Evolutionary conservation across 2,797 vertebrate genomes (phyloP).

Genomic region (Aldrovandia affinis): DNA sequence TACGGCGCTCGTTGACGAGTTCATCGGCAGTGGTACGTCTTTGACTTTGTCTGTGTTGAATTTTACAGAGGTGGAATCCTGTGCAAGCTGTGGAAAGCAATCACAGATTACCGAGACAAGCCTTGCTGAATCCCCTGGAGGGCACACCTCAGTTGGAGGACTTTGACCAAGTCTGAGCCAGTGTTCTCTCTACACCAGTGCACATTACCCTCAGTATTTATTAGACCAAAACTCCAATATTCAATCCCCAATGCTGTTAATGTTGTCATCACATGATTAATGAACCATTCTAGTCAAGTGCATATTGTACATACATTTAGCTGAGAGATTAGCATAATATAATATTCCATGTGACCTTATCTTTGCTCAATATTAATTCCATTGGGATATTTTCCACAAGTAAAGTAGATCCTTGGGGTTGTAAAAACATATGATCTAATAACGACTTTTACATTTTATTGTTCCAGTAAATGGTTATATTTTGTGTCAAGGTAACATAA

Average conservation of each 20-base stretch:
- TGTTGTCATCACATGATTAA: neutral
- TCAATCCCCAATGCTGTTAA: slow-evolving; percentile 5
- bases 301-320: slow-evolving; percentile 17
- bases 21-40: slow-evolving; percentile 22
- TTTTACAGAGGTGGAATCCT: slow-evolving; percentile 88
- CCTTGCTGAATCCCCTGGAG: slow-evolving; percentile 68
- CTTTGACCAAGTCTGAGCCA: slow-evolving; percentile 38
- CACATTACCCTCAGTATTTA: slow-evolving; percentile 88
- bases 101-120: slow-evolving; percentile 85
- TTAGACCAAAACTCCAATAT: slow-evolving; percentile 59
- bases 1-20: neutral
- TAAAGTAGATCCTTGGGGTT: slow-evolving; percentile 29
- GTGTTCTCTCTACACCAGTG: slow-evolving; percentile 63
- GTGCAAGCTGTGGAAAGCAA: slow-evolving; percentile 93
- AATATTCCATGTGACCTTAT: slow-evolving; percentile 1
- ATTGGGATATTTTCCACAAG: slow-evolving; percentile 3
- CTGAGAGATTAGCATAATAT: slow-evolving; percentile 8
- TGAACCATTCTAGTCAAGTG: neutral
- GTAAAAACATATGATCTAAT: neutral
- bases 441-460: slow-evolving; percentile 19
- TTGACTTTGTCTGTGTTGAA: slow-evolving; percentile 22
- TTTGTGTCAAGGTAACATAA: slow-evolving; percentile 8
- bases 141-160: slow-evolving; percentile 32
- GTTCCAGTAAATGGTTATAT: slow-evolving; percentile 26
- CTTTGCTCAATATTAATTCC: neutral